Conservation (phyloP, 1,140 invertebrate genomes). For the Mya arenaria region DNA sequence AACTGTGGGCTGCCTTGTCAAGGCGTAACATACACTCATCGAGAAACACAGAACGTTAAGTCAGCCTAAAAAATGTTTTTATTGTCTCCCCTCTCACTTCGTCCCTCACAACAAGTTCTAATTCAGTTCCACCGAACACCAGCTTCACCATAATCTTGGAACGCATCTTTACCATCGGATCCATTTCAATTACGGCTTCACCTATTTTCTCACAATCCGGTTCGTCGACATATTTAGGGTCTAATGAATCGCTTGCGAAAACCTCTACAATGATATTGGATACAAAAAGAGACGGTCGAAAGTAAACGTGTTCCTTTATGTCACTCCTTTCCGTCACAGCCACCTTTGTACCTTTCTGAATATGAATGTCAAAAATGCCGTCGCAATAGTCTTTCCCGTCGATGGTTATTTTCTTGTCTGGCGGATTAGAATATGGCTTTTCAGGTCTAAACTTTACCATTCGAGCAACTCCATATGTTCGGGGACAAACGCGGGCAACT, state of each 20-base stretch:
- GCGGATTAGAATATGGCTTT: no score
- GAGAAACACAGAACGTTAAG: no score
- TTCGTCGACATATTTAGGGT: constrained; percentile 51
- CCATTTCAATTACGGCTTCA: constrained; percentile 27
- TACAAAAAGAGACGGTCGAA: constrained; percentile 25
- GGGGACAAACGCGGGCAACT: neutral
- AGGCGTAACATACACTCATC: no score
- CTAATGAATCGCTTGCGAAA: constrained; percentile 28
- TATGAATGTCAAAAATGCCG: constrained; percentile 37
- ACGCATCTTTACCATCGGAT: neutral
- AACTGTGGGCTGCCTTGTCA: no score
- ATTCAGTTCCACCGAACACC: constrained; percentile 55
- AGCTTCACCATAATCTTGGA: constrained; percentile 33
- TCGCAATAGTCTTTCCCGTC: constrained; percentile 9
- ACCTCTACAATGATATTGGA: constrained; percentile 52
- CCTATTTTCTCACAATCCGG: constrained; percentile 32
- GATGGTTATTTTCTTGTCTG: constrained; percentile 7
- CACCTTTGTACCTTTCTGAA: constrained; percentile 22
- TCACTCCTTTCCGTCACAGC: constrained; percentile 8
- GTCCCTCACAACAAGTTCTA: constrained; percentile 47
- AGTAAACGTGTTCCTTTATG: constrained; percentile 50
- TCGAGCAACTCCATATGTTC: constrained; percentile 33
- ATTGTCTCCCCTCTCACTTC: neutral
- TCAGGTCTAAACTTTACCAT: neutral
- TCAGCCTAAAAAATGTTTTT: neutral